Conservation (phyloP, 2,797 vertebrate genomes). For the Cynopterus sphinx region DNA sequence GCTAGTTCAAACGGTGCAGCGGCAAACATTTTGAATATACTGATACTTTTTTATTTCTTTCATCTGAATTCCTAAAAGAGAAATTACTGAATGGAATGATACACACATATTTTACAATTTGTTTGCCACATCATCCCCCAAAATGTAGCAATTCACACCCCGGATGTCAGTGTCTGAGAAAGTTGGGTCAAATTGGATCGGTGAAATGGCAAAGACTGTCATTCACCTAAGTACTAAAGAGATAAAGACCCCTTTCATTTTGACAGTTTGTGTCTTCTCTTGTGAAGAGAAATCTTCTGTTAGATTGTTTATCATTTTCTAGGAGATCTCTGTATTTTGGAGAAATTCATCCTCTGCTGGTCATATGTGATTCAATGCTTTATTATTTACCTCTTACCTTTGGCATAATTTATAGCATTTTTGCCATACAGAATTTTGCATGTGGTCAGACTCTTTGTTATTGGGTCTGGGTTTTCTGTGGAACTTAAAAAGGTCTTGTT, state of each 20-base stretch:
- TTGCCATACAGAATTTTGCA: background rate
- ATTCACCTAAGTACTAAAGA: background rate
- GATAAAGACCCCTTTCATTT: background rate
- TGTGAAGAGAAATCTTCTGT: background rate
- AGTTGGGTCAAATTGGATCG: background rate
- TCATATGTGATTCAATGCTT: background rate
- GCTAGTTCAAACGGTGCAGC: background rate
- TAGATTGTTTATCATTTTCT: background rate
- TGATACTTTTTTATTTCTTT: slow-evolving; percentile 13
- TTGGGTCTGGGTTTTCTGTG: background rate
- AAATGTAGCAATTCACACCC: background rate
- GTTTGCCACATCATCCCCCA: background rate
- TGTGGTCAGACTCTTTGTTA: background rate
- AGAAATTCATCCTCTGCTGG: background rate
- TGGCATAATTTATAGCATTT: background rate
- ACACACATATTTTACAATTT: background rate
- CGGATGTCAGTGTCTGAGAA: background rate
- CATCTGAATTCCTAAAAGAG: slow-evolving; percentile 6
- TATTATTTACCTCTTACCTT: background rate
- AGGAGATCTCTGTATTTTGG: background rate
- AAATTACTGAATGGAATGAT: background rate
- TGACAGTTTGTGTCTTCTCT: slow-evolving; percentile 1
- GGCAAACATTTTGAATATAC: background rate
- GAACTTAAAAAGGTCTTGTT: background rate
- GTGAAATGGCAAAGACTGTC: background rate